Evolutionary conservation across 2,797 vertebrate species (phyloP).

Genomic region (Erpetoichthys calabaricus): DNA sequence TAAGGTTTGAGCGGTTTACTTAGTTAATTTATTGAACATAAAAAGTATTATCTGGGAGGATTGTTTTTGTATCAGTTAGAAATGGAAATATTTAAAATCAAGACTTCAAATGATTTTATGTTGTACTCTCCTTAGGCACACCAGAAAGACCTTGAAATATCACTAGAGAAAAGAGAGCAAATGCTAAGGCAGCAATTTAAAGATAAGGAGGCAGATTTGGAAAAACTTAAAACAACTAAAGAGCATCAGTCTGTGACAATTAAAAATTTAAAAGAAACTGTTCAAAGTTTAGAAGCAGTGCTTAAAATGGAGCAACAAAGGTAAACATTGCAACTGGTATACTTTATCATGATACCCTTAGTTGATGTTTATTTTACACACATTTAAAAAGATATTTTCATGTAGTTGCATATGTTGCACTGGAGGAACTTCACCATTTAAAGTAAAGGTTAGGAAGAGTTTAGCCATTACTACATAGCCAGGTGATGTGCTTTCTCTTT

Average conservation of each 20-base stretch:
- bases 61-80: no score
- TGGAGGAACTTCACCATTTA: no score
- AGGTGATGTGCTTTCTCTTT: no score
- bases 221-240: slow-evolving; percentile 52
- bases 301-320: slow-evolving; percentile 52
- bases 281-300: slow-evolving; percentile 45
- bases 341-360: no score
- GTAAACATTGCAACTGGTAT: slow-evolving; percentile 31
- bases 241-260: slow-evolving; percentile 39
- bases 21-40: no score
- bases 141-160: slow-evolving; percentile 36
- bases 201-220: slow-evolving; percentile 51
- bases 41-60: no score
- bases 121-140: slow-evolving; percentile 38
- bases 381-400: no score
- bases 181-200: slow-evolving; percentile 44
- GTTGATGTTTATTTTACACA: no score
- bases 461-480: no score
- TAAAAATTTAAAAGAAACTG: slow-evolving; percentile 42
- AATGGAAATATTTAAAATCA: neutral
- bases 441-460: no score
- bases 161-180: slow-evolving; percentile 44
- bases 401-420: no score
- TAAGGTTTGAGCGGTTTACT: slow-evolving; percentile 40
- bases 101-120: slow-evolving; percentile 17